These are phyloP conservation scores for Tipula lateralis DNA, from an alignment of 2,888 invertebrate genomes.

Conservation along the genomic window DNA sequence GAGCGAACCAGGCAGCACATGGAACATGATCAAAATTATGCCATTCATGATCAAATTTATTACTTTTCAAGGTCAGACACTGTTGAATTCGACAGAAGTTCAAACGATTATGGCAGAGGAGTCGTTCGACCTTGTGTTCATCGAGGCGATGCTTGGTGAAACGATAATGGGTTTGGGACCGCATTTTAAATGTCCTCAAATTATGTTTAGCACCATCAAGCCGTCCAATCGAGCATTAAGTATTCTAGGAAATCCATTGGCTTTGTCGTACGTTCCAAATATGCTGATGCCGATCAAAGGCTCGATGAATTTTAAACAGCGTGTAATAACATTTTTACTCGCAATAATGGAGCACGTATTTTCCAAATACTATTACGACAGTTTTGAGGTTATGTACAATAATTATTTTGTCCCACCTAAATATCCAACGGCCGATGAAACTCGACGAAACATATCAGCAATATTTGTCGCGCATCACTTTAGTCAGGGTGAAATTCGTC, in stretches of 20 bases:
- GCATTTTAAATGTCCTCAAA: neutral
- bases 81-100: slow-evolving; percentile 29
- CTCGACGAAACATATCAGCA: slow-evolving; percentile 41
- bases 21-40: neutral
- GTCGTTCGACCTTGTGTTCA: slow-evolving; percentile 32
- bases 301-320: slow-evolving; percentile 27
- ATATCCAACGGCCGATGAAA: slow-evolving; percentile 38
- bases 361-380: neutral
- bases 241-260: slow-evolving; percentile 48
- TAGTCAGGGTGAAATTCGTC: slow-evolving; percentile 43
- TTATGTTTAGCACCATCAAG: neutral
- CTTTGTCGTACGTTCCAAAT: slow-evolving; percentile 47
- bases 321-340: neutral
- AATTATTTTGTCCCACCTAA: slow-evolving; percentile 32
- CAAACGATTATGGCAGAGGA: slow-evolving; percentile 30
- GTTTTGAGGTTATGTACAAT: slow-evolving; percentile 47
- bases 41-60: neutral
- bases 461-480: slow-evolving; percentile 46
- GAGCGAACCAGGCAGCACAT: neutral
- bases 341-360: neutral
- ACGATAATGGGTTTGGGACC: neutral
- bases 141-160: slow-evolving; percentile 30
- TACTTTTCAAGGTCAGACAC: neutral
- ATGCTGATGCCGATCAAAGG: slow-evolving; percentile 41
- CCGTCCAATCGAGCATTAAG: slow-evolving; percentile 42